phyloP scores from a whole-genome alignment of 2,113 vertebrate species.

The Plectropomus leopardus region DNA sequence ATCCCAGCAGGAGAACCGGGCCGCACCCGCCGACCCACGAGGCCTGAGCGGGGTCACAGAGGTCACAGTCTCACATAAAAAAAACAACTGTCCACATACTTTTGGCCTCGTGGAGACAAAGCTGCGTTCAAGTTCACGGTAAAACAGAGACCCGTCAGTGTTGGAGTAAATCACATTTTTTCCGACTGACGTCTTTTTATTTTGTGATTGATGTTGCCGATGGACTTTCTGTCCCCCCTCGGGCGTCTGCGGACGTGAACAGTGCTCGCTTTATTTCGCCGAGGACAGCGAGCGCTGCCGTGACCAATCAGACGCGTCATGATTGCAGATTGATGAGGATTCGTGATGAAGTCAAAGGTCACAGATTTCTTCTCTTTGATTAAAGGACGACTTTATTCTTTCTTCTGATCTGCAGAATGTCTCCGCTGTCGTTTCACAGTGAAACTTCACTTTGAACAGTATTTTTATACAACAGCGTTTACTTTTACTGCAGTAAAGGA shows the following conservation, averaged over 20 bases:
- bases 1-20: slow-evolving; percentile 4
- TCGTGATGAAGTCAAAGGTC: not conserved
- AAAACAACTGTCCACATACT: no score
- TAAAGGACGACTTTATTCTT: no score
- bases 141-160: not conserved
- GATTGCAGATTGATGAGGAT: not conserved
- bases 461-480: no score
- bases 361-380: not conserved
- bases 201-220: not conserved
- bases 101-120: not conserved
- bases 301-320: not conserved
- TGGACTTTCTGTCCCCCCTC: not conserved
- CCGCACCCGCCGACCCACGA: not conserved
- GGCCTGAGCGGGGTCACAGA: not conserved
- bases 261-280: not conserved
- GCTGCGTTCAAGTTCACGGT: not conserved
- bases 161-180: no score
- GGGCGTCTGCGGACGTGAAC: not conserved
- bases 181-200: not conserved
- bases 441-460: no score
- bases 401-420: no score
- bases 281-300: not conserved
- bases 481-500: no score
- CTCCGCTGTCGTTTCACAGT: no score
- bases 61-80: not conserved